These are phyloP conservation scores for Protonemura montana DNA, from an alignment of 2,888 invertebrate genomes.

Conservation along the genomic window DNA sequence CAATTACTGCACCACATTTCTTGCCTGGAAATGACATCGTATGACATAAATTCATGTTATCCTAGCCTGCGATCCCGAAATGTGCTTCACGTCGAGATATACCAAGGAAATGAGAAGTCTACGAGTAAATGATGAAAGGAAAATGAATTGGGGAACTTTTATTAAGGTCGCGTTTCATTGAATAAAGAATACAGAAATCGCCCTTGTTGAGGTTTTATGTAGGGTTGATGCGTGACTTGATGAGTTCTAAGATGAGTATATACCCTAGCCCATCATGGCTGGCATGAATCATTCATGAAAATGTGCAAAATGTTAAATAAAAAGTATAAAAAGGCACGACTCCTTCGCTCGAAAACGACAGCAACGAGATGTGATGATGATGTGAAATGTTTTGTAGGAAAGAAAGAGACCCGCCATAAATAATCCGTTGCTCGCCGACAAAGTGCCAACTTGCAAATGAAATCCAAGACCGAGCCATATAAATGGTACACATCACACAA, in stretches of 20 bases:
- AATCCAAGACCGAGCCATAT: background rate
- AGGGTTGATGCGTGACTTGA: constrained; percentile 22
- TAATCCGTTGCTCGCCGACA: background rate
- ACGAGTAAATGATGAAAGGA: constrained; percentile 8
- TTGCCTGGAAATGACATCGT: background rate
- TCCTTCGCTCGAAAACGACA: constrained; percentile 24
- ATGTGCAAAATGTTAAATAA: constrained; percentile 7
- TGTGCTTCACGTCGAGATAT: background rate
- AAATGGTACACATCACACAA: background rate
- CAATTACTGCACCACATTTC: background rate
- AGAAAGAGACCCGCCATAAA: constrained; percentile 24
- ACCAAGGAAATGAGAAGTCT: constrained; percentile 3
- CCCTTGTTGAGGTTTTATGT: constrained; percentile 20
- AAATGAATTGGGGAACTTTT: constrained; percentile 24
- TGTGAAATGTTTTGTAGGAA: constrained; percentile 24
- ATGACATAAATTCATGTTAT: background rate
- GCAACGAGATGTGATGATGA: constrained; percentile 25
- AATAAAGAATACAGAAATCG: constrained; percentile 25
- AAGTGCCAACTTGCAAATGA: constrained; percentile 21
- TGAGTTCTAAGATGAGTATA: constrained; percentile 22
- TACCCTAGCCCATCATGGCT: constrained; percentile 15
- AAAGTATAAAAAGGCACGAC: constrained; percentile 17
- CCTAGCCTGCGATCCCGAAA: background rate
- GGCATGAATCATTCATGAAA: constrained; percentile 27
- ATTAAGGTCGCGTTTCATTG: constrained; percentile 27